A percentile compares a stretch with the other conserved stretches of the same genome.
Evolutionary conservation across 1,140 invertebrate genomes (phyloP).

Genomic region (Plectus sambesii): DNA sequence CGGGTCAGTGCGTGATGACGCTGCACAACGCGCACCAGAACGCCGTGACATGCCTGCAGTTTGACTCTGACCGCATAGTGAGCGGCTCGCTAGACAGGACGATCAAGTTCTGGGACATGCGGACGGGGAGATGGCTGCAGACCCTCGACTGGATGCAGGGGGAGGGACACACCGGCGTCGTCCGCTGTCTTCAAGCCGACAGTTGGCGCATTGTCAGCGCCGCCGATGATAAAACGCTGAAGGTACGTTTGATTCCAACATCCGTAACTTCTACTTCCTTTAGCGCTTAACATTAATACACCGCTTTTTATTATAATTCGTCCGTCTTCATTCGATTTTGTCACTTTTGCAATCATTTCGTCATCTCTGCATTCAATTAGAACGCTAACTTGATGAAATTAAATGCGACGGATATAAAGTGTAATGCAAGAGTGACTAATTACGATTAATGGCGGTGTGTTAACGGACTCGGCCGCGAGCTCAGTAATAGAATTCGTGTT

Average conservation of each 20-base stretch:
- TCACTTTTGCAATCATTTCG: no score
- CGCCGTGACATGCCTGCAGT: constrained; percentile 52
- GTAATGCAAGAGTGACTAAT: no score
- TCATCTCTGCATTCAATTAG: no score
- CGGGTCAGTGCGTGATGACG: constrained; percentile 47
- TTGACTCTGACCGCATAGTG: constrained; percentile 49
- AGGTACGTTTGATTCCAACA: constrained; percentile 46
- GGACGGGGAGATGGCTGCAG: constrained; percentile 49
- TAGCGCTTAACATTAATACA: no score
- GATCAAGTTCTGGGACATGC: constrained; percentile 51
- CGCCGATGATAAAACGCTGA: constrained; percentile 54
- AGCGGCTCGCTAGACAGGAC: constrained; percentile 52
- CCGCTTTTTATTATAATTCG: no score
- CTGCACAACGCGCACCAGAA: constrained; percentile 49
- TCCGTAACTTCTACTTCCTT: no score
- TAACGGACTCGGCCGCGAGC: constrained; percentile 1
- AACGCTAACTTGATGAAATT: constrained; percentile 12
- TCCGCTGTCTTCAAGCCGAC: constrained; percentile 52
- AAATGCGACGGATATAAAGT: no score
- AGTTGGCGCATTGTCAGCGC: constrained; percentile 52
- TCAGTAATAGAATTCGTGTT: no score
- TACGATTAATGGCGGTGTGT: no score
- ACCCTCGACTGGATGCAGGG: constrained; percentile 54
- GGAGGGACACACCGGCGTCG: constrained; percentile 53
- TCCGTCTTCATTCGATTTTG: no score